Evolutionary conservation across 2,888 invertebrate genomes (phyloP), one percentile per base, ranked within the genome.

Genomic region (Pachycephus smyrnensis): DNA sequence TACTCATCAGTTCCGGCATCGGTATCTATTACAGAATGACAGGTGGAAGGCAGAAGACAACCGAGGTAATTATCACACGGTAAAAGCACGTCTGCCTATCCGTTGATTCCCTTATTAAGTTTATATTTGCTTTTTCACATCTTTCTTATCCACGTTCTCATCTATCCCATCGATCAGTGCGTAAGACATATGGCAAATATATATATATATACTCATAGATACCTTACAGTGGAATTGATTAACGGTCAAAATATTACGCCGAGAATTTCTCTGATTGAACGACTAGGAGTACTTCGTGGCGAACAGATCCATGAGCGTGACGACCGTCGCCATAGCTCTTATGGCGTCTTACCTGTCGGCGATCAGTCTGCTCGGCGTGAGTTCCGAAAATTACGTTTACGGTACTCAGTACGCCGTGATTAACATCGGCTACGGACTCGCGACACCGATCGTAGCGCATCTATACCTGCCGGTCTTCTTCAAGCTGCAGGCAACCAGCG

Each of bases 341-440:
- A 97, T 97, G 96, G 97, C 97, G 11, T 97, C 97, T 73, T 98
- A 97, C 90, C 97, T 98, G 95, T 97, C 97, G 1, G 97, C 98
- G 55, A 94, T 98, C 73, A 97, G 97, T 0, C 91, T 98, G 37
- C 92, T 98, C 32, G 98, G 98, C 15, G 96, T 97, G 0, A 96
- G 97, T 23, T 94, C 96, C 75, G 98, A 98, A 91, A 97, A 95
- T 89, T 98, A 98, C 91, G 94, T 94, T 84, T 96, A 94, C 88
- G 97, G 97, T 76, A 95, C 96, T 81, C 95, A 96, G 88, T 98
- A 97, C 91, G 93, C 96, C 4, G 93, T 96, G 68, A 96, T 97
- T 79, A 97, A 97, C 89, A 84, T 97, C 77, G 94, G 96, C 0
- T 97, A 97, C 86, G 94, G 94, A 1, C 87, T 97, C 31, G 96